Evolutionary conservation across 2,113 vertebrate species (phyloP).

Genomic region (Hemichromis elongatus): DNA sequence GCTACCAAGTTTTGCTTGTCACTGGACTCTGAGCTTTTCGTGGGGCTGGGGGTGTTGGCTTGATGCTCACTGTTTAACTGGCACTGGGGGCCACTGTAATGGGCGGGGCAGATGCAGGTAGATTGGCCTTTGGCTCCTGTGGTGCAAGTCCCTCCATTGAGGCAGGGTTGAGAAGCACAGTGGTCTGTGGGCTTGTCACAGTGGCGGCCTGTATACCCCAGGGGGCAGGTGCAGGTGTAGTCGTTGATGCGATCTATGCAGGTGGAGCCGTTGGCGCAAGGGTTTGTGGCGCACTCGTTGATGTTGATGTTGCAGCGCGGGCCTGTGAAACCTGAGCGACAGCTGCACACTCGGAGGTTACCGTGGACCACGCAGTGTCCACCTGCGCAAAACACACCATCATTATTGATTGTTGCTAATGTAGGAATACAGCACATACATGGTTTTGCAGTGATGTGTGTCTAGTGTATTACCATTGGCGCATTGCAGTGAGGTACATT

Average conservation of each 20-base stretch:
- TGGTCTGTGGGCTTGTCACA: conserved; percentile 82
- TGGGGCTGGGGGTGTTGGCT: conserved; percentile 64
- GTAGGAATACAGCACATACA: background rate
- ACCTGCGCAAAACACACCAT: conserved; percentile 67
- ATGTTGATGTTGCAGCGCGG: conserved; percentile 85
- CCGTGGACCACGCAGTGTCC: conserved; percentile 84
- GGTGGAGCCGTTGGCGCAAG: conserved; percentile 88
- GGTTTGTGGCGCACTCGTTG: conserved; percentile 85
- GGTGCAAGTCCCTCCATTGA: conserved; percentile 91
- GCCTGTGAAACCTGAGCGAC: conserved; percentile 87
- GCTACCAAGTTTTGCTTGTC: conserved; percentile 77
- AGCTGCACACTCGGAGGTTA: conserved; percentile 84
- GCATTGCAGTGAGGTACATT: conserved; percentile 89
- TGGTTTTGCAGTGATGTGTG: background rate
- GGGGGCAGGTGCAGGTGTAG: conserved; percentile 88
- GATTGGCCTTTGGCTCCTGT: conserved; percentile 63
- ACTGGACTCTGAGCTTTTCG: conserved; percentile 59
- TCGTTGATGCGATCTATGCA: conserved; percentile 87
- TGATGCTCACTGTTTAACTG: conserved; percentile 65
- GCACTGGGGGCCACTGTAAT: conserved; percentile 84
- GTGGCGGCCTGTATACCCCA: conserved; percentile 87
- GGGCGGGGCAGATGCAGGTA: conserved; percentile 78
- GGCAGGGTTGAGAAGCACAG: conserved; percentile 85
- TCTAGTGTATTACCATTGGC: conserved; percentile 80
- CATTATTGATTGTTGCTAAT: background rate